Evolutionary conservation across 2,113 vertebrate species (phyloP), one percentile per base, ranked within the genome.

Genomic region (Neogobius melanostomus): DNA sequence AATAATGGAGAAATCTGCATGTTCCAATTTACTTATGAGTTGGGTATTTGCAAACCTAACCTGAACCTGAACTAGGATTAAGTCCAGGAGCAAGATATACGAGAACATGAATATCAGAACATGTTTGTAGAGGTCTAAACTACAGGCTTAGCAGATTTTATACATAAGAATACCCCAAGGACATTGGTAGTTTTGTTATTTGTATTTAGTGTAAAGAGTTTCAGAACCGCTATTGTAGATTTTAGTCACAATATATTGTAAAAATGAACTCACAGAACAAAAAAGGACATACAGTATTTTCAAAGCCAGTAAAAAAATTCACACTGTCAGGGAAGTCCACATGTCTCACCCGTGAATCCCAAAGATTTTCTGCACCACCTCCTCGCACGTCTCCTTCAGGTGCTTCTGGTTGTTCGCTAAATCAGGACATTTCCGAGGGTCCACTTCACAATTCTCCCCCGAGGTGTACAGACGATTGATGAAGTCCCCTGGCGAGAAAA

Each of bases 351-450:
- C 91, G 16, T 93, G 90, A 75, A 91, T 92, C 2, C 87, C 60
- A 51, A 92, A 68, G 53, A 99, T 98, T 88, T 89, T 90, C 76
- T 90, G 82, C 74, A 97, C 93, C 70, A 94, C 95, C 53, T 96
- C 94, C 69, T 95, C 86, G 16, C 96, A 98, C 17, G 89, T 73
- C 57, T 88, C 91, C 59, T 72, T 92, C 71, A 99, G 89, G 74
- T 94, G 93, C 57, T 70, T 88, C 82, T 93, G 95, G 86, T 95
- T 95, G 79, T 85, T 78, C 0, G 80, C 36, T 11, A 98, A 90
- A 7, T 98, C 95, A 0, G 85, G 72, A 8, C 96, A 97, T 78
- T 93, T 96, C 77, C 87, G 90, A 75, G 96, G 95, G 36, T 99
- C 95, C 0, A 98, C 96, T 80, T 99, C 97, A 6, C 92, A 96